Evolutionary conservation across 2,888 invertebrate species (phyloP).

Genomic region (Callyntrura guangdongensis): DNA sequence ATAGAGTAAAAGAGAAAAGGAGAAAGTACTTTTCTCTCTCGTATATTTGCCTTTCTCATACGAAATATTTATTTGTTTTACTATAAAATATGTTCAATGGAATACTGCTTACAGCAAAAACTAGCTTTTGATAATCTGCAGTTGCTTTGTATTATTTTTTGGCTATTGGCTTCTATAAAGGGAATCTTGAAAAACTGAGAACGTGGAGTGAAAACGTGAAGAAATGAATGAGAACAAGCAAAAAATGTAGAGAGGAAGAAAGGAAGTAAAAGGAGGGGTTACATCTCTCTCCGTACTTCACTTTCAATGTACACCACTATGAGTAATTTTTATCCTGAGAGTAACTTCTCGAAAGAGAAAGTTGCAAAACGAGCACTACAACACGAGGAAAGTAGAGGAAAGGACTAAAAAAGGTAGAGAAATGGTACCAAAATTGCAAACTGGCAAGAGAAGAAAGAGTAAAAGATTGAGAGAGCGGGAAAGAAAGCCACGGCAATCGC

Average conservation of each 20-base stretch:
- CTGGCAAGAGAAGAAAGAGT: background rate
- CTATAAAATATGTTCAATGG: background rate
- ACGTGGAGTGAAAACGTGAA: background rate
- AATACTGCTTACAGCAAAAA: background rate
- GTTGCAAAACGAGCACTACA: conserved; percentile 16
- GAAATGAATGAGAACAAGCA: background rate
- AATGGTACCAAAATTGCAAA: too few relatives aligned
- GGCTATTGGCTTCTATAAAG: conserved; percentile 41
- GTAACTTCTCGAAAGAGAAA: background rate
- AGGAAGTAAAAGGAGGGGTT: conserved; percentile 65
- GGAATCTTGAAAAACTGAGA: too few relatives aligned
- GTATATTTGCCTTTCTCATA: background rate
- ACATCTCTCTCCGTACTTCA: background rate
- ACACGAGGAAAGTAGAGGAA: conserved; percentile 4
- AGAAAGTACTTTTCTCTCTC: conserved; percentile 28
- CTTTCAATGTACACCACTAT: background rate
- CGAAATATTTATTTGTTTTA: background rate
- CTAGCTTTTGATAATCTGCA: background rate
- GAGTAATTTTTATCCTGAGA: conserved; percentile 10
- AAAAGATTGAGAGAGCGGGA: background rate
- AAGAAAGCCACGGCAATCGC: background rate
- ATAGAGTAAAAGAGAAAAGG: background rate
- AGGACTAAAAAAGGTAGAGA: background rate
- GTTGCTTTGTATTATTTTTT: conserved; percentile 30
- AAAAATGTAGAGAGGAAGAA: conserved; percentile 32